Evolutionary conservation across 2,797 vertebrate species (phyloP).

Genomic region (Cossypha heuglini): DNA sequence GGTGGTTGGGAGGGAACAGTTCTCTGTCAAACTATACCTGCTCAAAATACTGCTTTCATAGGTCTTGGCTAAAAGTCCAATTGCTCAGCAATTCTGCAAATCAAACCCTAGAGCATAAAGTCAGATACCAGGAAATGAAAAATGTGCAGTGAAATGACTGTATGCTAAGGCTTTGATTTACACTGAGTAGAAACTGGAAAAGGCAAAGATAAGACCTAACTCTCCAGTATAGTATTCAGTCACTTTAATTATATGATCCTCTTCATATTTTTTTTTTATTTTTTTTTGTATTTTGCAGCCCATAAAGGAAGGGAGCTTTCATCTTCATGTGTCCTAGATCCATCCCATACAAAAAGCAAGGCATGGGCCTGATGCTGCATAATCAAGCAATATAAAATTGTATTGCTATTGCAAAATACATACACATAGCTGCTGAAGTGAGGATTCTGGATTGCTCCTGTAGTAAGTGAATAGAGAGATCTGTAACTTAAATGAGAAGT

Average conservation of each 20-base stretch:
- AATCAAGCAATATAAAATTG: not conserved
- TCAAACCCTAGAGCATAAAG: slow-evolving; percentile 15
- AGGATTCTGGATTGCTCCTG: not conserved
- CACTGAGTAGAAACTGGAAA: not conserved
- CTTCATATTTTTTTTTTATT: not conserved
- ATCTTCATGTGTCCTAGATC: not conserved
- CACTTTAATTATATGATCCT: not conserved
- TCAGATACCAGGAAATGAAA: slow-evolving; percentile 1
- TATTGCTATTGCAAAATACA: not conserved
- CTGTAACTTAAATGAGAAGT: not conserved
- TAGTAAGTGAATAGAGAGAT: not conserved
- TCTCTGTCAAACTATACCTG: not conserved
- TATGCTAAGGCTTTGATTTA: slow-evolving; percentile 27
- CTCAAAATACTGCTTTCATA: not conserved
- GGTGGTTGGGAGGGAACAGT: not conserved
- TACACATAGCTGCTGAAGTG: not conserved
- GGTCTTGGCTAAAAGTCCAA: not conserved
- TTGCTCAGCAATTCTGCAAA: slow-evolving; percentile 17
- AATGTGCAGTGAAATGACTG: not conserved
- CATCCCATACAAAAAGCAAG: not conserved
- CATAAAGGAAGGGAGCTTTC: not conserved
- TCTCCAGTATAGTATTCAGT: not conserved
- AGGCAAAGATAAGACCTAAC: not conserved
- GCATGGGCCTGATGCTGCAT: not conserved
- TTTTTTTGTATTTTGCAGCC: not conserved